Evolutionary conservation across 2,113 vertebrate species (phyloP).

Genomic region (Leucopternis melanops): DNA sequence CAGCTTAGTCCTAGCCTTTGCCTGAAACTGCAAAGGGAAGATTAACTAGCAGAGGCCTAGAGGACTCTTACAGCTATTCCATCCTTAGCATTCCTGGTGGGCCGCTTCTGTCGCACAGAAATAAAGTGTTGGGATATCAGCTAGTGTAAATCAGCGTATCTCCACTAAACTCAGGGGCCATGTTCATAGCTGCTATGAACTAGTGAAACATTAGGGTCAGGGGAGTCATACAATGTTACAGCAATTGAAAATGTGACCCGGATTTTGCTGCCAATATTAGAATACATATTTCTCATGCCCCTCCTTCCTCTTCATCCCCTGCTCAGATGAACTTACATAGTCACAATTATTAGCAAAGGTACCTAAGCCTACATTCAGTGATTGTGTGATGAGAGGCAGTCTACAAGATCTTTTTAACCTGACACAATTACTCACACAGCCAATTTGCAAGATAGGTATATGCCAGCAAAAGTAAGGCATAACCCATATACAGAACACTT

Average conservation of each 20-base stretch:
- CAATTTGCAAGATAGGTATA: background rate
- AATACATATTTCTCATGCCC: background rate
- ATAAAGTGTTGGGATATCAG: fast-evolving
- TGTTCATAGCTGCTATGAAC: background rate
- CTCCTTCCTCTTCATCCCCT: background rate
- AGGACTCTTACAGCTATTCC: background rate
- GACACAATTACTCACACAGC: background rate
- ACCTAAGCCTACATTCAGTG: background rate
- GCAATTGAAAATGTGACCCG: background rate
- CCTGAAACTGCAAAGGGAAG: background rate
- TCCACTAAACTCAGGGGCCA: background rate
- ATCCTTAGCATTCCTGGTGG: background rate
- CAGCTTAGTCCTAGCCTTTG: background rate
- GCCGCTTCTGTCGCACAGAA: background rate
- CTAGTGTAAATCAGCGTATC: background rate
- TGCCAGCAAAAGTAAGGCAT: background rate
- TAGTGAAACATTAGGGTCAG: background rate
- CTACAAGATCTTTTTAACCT: background rate
- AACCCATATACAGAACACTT: background rate
- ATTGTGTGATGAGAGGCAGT: background rate
- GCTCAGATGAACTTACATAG: background rate
- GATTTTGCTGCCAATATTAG: background rate
- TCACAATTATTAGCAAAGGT: background rate
- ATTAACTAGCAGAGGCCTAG: background rate
- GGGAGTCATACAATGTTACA: fast-evolving